These are phyloP conservation scores for Isoperla grammatica DNA, from an alignment of 2,888 invertebrate species.

Conservation along the genomic window DNA sequence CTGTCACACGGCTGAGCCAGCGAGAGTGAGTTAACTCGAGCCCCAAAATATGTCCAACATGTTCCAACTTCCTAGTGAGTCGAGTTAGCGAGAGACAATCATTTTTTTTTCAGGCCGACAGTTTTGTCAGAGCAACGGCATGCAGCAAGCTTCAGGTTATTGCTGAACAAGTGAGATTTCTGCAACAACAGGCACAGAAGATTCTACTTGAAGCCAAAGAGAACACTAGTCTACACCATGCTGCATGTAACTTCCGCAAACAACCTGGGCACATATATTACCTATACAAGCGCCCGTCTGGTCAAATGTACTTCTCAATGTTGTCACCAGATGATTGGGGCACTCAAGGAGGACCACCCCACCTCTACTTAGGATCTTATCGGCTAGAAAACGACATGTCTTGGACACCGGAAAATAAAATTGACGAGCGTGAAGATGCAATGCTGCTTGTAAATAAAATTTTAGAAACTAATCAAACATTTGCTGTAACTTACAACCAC, in stretches of 20 bases:
- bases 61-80: no score
- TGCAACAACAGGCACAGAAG: slow-evolving; percentile 58
- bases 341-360: slow-evolving; percentile 46
- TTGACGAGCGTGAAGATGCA: slow-evolving; percentile 32
- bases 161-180: slow-evolving; percentile 61
- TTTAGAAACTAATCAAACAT: slow-evolving; percentile 9
- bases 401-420: slow-evolving; percentile 58
- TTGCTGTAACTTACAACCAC: slow-evolving; percentile 2
- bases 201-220: slow-evolving; percentile 55
- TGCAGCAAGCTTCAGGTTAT: slow-evolving; percentile 61
- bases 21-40: no score
- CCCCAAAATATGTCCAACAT: no score
- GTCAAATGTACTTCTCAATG: slow-evolving; percentile 67
- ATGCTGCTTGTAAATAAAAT: slow-evolving; percentile 13
- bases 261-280: slow-evolving; percentile 66
- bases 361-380: slow-evolving; percentile 59
- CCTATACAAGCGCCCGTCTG: slow-evolving; percentile 58
- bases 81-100: no score
- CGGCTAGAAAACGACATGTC: slow-evolving; percentile 62
- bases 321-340: slow-evolving; percentile 74
- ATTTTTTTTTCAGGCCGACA: slow-evolving; percentile 49
- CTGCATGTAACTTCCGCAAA: slow-evolving; percentile 69
- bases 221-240: slow-evolving; percentile 57
- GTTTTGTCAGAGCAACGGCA: slow-evolving; percentile 53
- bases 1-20: no score